Conservation (phyloP, 2,113 vertebrate species). For the Malaclemys terrapin region DNA sequence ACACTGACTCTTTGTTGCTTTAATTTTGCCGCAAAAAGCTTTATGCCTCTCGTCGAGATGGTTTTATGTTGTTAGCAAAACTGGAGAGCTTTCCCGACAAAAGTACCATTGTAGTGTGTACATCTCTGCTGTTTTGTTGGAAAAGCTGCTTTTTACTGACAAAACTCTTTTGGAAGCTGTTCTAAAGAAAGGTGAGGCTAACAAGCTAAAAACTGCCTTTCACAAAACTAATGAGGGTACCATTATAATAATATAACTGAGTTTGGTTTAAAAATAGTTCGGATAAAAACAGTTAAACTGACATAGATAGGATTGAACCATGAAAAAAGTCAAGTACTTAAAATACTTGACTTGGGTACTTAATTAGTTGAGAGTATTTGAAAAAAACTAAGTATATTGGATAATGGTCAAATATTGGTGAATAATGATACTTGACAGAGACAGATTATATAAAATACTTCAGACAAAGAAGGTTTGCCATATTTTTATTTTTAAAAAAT, state of each 20-base stretch:
- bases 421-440: too few relatives aligned
- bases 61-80: too few relatives aligned
- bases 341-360: not conserved
- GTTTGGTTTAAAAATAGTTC: not conserved
- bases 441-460: too few relatives aligned
- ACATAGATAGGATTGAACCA: not conserved
- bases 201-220: not conserved
- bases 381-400: not conserved
- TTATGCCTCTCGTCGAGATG: too few relatives aligned
- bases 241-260: not conserved
- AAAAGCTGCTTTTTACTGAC: too few relatives aligned
- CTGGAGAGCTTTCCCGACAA: too few relatives aligned
- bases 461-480: too few relatives aligned
- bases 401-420: not conserved
- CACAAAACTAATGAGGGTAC: not conserved
- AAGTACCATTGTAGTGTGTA: too few relatives aligned
- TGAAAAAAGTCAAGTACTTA: not conserved
- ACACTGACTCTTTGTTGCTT: too few relatives aligned
- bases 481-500: too few relatives aligned
- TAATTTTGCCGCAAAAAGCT: too few relatives aligned
- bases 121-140: too few relatives aligned
- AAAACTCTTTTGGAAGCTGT: not conserved
- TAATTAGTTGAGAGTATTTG: not conserved
- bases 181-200: not conserved
- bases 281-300: not conserved